Percentiles rank a stretch among this genome's conserved stretches.
These are phyloP conservation scores for Dromiciops gliroides DNA, from an alignment of 2,113 vertebrate genomes.

Conservation along the genomic window DNA sequence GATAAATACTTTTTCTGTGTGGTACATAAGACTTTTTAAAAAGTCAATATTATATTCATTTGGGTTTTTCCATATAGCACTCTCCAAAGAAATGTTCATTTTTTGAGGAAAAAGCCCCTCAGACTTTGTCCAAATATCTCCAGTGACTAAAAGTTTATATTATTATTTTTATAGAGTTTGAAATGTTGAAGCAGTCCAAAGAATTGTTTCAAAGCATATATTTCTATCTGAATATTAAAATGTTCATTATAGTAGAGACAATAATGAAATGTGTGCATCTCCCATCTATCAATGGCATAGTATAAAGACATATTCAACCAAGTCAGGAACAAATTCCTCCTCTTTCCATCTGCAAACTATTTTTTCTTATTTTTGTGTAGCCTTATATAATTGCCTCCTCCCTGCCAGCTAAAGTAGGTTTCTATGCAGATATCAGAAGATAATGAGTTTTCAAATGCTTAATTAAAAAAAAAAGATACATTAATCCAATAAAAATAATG, in stretches of 20 bases:
- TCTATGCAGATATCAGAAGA: conserved; percentile 8
- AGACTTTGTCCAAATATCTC: conserved; percentile 7
- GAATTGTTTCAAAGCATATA: conserved; percentile 4
- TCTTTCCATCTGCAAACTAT: background rate
- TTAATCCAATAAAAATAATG: background rate
- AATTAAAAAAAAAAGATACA: background rate
- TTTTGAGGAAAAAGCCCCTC: background rate
- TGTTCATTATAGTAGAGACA: background rate
- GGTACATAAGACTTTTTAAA: conserved; percentile 2
- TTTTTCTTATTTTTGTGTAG: conserved; percentile 32
- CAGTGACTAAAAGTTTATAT: background rate
- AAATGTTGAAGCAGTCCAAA: background rate
- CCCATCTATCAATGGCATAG: background rate
- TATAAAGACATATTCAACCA: conserved; percentile 32
- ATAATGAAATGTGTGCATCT: conserved; percentile 21
- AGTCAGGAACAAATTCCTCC: conserved; percentile 34
- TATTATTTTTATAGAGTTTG: background rate
- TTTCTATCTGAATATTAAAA: conserved; percentile 41
- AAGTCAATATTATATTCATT: conserved; percentile 19
- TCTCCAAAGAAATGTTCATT: conserved; percentile 39
- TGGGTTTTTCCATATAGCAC: background rate
- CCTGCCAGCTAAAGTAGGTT: conserved; percentile 43
- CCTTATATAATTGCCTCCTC: background rate
- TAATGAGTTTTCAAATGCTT: conserved; percentile 10
- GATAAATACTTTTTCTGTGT: background rate